Base-by-base conservation (phyloP, 2,888 invertebrate genomes). In the Gerris lacustris region DNA sequence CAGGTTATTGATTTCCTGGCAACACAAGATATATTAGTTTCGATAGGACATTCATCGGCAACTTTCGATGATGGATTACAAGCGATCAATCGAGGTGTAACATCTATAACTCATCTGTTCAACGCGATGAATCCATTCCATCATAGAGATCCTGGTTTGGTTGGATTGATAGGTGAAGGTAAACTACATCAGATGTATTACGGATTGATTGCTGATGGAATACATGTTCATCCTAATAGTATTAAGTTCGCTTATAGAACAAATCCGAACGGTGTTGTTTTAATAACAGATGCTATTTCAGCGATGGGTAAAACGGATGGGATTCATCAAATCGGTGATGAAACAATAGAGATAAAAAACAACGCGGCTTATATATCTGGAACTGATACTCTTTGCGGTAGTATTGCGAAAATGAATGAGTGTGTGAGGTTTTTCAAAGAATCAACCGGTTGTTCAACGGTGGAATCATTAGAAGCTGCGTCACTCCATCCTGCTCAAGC, bases 161-260 rank as follows among this genome's bases (percentile, higher is more conserved):
- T 99, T 9, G 99, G 98, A 1, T 84, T 98, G n/a, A 82, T 96
- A 72, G 87, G 94, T 1, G 92, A 93, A 0, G 84, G 88, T 74
- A 84, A 87, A 72, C 85, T 86, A 5, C 67, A 83, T 78, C 86
- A 85, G 0, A 84, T 94, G 74, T 94, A 88, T 79, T 95, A 87
- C 81, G 96, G 99, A 15, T 90, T 99, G 71, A 99, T 99, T 77
- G 86, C 96, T 6, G 99, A 99, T 82, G 96, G 96, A 0, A 89
- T 95, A 72, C 99, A 99, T 81, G 98, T 97, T 0, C 96, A 98
- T 83, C 94, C 96, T 45, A 91, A 96, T 6, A 96, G 98, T 0
- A 83, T 99, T 66, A 84, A 96, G 75, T 96, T 99, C 78, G 98
- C 98, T 9, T 89, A 94, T 79, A 85, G 91, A 77, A 90, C 94